Percentiles rank a stretch among this genome's conserved stretches.
Evolutionary conservation across 2,888 invertebrate species (phyloP).

Genomic region (Dichetophora obliterata): DNA sequence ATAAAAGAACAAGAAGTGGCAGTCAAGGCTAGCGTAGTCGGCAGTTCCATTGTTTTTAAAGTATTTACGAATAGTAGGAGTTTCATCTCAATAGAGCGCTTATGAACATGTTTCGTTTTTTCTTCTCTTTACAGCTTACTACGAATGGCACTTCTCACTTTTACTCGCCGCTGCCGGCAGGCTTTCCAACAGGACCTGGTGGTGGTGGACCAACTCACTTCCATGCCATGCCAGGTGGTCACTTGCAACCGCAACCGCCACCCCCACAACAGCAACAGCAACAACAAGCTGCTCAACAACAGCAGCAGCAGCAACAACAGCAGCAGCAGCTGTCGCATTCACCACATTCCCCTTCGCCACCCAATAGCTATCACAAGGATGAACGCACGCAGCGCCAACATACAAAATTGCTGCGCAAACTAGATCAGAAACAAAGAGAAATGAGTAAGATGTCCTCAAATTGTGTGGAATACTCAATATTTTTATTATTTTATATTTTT

Average conservation of each 20-base stretch:
- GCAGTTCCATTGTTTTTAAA: neutral
- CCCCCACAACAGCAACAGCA: slow-evolving; percentile 51
- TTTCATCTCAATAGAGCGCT: neutral
- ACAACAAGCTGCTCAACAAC: slow-evolving; percentile 42
- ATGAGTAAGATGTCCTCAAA: slow-evolving; percentile 71
- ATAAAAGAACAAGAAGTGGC: neutral
- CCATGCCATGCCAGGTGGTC: slow-evolving; percentile 64
- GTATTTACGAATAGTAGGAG: neutral
- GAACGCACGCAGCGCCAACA: slow-evolving; percentile 84
- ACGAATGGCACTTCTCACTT: slow-evolving; percentile 81
- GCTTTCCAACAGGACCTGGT: slow-evolving; percentile 71
- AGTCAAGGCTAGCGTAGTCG: neutral
- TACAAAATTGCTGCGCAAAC: slow-evolving; percentile 81
- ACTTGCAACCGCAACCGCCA: slow-evolving; percentile 62
- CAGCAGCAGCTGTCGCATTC: slow-evolving; percentile 73
- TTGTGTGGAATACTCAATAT: neutral
- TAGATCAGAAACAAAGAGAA: slow-evolving; percentile 76
- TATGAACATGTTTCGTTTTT: slow-evolving; percentile 1
- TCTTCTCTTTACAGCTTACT: slow-evolving; percentile 73
- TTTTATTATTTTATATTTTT: neutral
- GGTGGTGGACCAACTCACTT: slow-evolving; percentile 66
- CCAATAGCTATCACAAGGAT: slow-evolving; percentile 81
- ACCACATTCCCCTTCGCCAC: slow-evolving; percentile 79
- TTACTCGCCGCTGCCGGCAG: slow-evolving; percentile 74
- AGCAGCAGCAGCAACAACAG: slow-evolving; percentile 45